These are phyloP conservation scores for Osmoderma eremita DNA, from an alignment of 2,888 invertebrate genomes.

Conservation along the genomic window DNA sequence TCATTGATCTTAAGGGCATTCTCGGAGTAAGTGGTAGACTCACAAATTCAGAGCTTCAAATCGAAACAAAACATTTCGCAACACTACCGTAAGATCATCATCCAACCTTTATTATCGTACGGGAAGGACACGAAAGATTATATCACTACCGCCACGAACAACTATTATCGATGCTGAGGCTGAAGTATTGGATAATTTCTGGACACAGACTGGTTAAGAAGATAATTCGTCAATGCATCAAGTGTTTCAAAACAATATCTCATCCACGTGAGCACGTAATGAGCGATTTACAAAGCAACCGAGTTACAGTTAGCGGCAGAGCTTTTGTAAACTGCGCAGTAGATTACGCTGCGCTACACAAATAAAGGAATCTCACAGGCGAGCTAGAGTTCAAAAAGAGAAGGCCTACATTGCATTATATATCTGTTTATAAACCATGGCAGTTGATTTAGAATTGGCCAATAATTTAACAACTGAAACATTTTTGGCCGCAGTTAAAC, in stretches of 20 bases:
- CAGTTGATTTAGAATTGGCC: conserved; percentile 6
- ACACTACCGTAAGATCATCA: conserved; percentile 40
- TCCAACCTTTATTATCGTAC: conserved; percentile 38
- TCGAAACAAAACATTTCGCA: conserved; percentile 42
- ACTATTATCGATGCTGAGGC: conserved; percentile 35
- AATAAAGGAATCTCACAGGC: not conserved
- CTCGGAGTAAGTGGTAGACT: conserved; percentile 43
- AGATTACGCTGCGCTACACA: not conserved
- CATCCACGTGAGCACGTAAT: conserved; percentile 38
- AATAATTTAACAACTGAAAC: not conserved
- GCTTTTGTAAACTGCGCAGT: conserved; percentile 42
- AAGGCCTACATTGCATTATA: no score
- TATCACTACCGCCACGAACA: conserved; percentile 39
- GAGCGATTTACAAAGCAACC: conserved; percentile 44
- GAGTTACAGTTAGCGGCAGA: conserved; percentile 33
- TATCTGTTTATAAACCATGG: not conserved
- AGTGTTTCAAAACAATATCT: conserved; percentile 45
- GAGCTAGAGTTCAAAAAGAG: not conserved
- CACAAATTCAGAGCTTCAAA: conserved; percentile 32
- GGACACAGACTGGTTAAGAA: conserved; percentile 36
- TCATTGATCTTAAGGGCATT: conserved; percentile 42
- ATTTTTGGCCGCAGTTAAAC: conserved; percentile 46
- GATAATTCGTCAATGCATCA: conserved; percentile 41
- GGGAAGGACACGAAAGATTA: conserved; percentile 34
- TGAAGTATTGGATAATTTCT: conserved; percentile 41